Conservation (phyloP, 2,113 vertebrate genomes). For the Gobiocypris rarus region DNA sequence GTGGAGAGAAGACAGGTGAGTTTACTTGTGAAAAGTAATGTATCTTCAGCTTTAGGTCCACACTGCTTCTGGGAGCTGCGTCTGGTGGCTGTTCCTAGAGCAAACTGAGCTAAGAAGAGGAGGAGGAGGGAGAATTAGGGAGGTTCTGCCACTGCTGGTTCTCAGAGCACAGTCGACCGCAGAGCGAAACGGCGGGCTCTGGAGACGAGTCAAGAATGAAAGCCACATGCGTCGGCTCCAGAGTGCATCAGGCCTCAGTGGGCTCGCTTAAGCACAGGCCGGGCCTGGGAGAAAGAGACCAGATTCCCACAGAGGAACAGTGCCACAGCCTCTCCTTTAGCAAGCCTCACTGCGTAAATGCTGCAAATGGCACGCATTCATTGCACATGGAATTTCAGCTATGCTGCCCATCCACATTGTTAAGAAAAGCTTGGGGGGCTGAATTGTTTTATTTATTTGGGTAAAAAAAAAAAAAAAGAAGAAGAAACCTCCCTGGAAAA, state of each 20-base stretch:
- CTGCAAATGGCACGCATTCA: neutral
- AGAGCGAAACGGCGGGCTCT: slow-evolving; percentile 74
- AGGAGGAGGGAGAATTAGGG: slow-evolving; percentile 54
- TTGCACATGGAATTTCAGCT: neutral
- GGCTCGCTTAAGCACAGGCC: slow-evolving; percentile 26
- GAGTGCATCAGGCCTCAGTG: slow-evolving; percentile 32
- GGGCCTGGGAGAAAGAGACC: slow-evolving; percentile 28
- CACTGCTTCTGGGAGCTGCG: slow-evolving; percentile 12
- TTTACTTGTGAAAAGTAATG: neutral
- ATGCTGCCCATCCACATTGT: neutral
- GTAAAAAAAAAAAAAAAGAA: too few relatives aligned
- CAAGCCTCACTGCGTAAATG: neutral
- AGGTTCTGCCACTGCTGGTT: slow-evolving; percentile 49
- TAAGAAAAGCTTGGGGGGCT: neutral
- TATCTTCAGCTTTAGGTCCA: neutral
- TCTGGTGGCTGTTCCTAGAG: slow-evolving; percentile 38
- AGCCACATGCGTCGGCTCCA: slow-evolving; percentile 68
- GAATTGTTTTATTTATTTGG: neutral
- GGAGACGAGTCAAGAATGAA: slow-evolving; percentile 76
- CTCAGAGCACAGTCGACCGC: slow-evolving; percentile 66
- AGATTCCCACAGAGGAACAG: slow-evolving; percentile 33
- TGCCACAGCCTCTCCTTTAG: slow-evolving; percentile 17
- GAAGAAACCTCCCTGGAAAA: neutral
- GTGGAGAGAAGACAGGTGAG: slow-evolving; percentile 61
- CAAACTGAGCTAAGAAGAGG: slow-evolving; percentile 45